phyloP scores from a whole-genome alignment of 1,140 invertebrate genomes.

The Ceratina calcarata region DNA sequence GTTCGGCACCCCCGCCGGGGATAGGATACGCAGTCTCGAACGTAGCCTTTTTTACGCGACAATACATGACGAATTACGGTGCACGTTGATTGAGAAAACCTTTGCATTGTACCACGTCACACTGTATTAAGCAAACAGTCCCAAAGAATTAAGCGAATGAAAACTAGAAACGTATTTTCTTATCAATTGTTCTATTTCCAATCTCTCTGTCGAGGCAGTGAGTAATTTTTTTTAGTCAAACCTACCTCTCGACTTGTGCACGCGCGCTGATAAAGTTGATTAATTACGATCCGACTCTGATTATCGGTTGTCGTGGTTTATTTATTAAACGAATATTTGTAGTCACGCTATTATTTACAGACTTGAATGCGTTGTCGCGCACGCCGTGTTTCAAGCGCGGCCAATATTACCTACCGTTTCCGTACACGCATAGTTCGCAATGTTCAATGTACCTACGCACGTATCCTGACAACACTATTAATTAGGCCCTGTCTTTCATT shows the following conservation, averaged over 20 bases:
- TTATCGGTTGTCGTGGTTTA: slow-evolving; percentile 39
- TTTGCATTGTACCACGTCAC: not conserved
- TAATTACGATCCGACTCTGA: slow-evolving; percentile 41
- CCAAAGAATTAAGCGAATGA: not conserved
- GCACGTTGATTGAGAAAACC: slow-evolving; percentile 19
- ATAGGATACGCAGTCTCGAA: slow-evolving; percentile 28
- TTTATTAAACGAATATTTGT: slow-evolving; percentile 49
- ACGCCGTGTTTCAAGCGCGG: not conserved
- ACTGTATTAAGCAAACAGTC: not conserved
- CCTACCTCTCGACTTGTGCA: not conserved
- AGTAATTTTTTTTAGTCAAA: slow-evolving; percentile 27
- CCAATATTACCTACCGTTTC: not conserved
- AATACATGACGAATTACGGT: slow-evolving; percentile 32
- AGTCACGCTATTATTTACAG: slow-evolving; percentile 45
- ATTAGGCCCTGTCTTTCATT: slow-evolving; percentile 44
- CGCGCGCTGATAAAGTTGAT: slow-evolving; percentile 44
- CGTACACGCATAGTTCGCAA: not conserved
- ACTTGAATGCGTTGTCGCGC: too few species aligned
- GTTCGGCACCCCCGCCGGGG: not conserved
- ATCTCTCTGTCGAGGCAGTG: too few species aligned
- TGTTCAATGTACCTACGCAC: not conserved
- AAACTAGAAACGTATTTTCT: not conserved
- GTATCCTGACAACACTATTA: slow-evolving; percentile 38
- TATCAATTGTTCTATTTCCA: not conserved
- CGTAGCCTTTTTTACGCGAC: slow-evolving; percentile 28